A percentile compares a stretch with the other conserved stretches of the same genome.
Conservation (phyloP, 2,888 invertebrate species). For the Microplitis deprimator region DNA sequence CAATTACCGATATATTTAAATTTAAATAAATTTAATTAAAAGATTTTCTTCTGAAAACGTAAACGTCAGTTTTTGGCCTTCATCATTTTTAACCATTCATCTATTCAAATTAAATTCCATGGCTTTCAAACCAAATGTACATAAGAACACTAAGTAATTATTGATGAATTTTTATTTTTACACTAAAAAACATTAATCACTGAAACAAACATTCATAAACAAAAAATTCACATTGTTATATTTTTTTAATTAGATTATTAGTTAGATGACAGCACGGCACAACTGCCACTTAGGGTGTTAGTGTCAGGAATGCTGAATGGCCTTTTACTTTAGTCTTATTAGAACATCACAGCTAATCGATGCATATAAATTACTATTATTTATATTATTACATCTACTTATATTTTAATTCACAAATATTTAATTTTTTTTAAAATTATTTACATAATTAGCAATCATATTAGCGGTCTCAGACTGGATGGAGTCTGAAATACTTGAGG, state of each 20-base stretch:
- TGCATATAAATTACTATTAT: slow-evolving; percentile 15
- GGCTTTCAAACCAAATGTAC: too few species aligned
- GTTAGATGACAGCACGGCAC: slow-evolving; percentile 21
- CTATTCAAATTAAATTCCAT: too few species aligned
- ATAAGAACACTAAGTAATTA: too few species aligned
- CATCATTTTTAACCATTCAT: too few species aligned
- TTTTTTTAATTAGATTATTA: slow-evolving; percentile 7
- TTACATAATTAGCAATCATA: background rate
- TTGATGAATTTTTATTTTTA: too few species aligned
- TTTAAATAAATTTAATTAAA: too few species aligned
- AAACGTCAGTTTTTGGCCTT: too few species aligned
- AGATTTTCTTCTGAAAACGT: too few species aligned
- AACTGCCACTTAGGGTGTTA: slow-evolving; percentile 13
- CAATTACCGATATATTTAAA: too few species aligned
- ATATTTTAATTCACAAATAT: background rate
- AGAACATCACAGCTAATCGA: slow-evolving; percentile 8
- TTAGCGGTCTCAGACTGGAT: slow-evolving; percentile 17
- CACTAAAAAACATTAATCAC: too few species aligned
- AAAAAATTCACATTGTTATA: background rate
- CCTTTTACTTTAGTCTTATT: slow-evolving; percentile 20
- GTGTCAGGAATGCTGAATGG: slow-evolving; percentile 30
- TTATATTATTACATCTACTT: background rate
- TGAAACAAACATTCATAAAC: background rate
- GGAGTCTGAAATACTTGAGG: background rate
- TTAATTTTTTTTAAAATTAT: background rate